A percentile compares a stretch with the other conserved stretches of the same genome.
Evolutionary conservation across 23 tunicate species (phyloP).

Genomic region (Halocynthia roretzi): DNA sequence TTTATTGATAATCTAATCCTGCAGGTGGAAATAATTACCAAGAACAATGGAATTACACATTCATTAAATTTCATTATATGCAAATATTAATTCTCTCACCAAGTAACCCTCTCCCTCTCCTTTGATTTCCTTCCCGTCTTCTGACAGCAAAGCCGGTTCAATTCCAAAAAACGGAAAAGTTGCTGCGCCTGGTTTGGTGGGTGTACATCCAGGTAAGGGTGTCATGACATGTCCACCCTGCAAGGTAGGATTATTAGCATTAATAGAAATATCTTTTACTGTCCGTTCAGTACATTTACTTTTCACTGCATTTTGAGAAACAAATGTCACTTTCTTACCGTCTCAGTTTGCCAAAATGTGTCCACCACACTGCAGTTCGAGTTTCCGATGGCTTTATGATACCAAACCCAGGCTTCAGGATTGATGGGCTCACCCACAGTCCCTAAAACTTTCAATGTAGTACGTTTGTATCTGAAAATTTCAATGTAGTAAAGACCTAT

Average conservation of each 20-base stretch:
- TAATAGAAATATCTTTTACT: no score
- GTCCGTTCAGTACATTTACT: not conserved
- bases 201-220: constrained; percentile 91
- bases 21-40: no score
- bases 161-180: constrained; percentile 91
- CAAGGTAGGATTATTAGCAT: not conserved
- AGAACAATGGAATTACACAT: no score
- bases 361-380: constrained; percentile 74
- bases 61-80: not conserved
- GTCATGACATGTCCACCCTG: constrained; percentile 92
- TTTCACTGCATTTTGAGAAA: not conserved
- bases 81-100: constrained; percentile 13
- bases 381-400: constrained; percentile 83
- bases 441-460: constrained; percentile 56
- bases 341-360: constrained; percentile 99
- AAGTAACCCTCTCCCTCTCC: constrained; percentile 78
- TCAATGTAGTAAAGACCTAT: no score
- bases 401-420: constrained; percentile 91
- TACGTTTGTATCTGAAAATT: constrained; percentile 41
- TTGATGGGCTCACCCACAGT: constrained; percentile 96
- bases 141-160: constrained; percentile 73
- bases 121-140: constrained; percentile 64
- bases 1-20: no score
- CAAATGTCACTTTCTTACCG: constrained; percentile 35
- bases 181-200: constrained; percentile 84